Evolutionary conservation across 30 jellyfish, hydroid and myxozoan genomes (phyloP), one percentile per base, ranked within the genome.

Genomic region (Hydractinia echinata): DNA sequence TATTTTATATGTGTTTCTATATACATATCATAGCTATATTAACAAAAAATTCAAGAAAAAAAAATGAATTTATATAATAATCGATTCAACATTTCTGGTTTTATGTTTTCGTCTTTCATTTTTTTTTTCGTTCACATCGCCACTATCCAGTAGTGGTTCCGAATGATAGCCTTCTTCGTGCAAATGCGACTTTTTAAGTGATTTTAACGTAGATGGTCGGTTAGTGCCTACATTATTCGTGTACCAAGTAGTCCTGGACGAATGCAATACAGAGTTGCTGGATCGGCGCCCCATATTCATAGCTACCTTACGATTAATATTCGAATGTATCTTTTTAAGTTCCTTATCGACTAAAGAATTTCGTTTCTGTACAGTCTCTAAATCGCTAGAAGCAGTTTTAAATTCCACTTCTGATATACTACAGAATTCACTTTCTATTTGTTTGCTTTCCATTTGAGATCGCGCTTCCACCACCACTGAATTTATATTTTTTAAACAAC

Each of bases 321-420:
- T 30, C 7, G 69, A 54, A 19, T 66, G 78, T 4, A 88, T 84
- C 30, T 30, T 16, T 4, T 77, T 82, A 52, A 94, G 67, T 30
- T 83, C 89, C 60, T 87, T 88, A 15, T 88, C 95, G 30, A 94
- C 86, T 4, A 20, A 85, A 64, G 30, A 53, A 67, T 88, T 30
- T 50, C 95, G 81, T 52, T 68, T 82, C 64, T 85, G 78, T 91
- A 94, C 72, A 13, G 58, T 50, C 39, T 64, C 91, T 20, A 88
- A 55, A 72, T 94, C 99, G 16, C 60, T 55, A 4, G 52, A 83
- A 5, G 92, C 55, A 5, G 95, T 77, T 54, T 77, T 73, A 48
- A 67, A 70, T 44, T 88, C 97, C 51, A 70, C 88, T 54, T 82
- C 89, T 21, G 62, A 44, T 1, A 83, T 48, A 73, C 91, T 58